Evolutionary conservation across 2,888 invertebrate species (phyloP).

Genomic region (Adelognathus sp.): DNA sequence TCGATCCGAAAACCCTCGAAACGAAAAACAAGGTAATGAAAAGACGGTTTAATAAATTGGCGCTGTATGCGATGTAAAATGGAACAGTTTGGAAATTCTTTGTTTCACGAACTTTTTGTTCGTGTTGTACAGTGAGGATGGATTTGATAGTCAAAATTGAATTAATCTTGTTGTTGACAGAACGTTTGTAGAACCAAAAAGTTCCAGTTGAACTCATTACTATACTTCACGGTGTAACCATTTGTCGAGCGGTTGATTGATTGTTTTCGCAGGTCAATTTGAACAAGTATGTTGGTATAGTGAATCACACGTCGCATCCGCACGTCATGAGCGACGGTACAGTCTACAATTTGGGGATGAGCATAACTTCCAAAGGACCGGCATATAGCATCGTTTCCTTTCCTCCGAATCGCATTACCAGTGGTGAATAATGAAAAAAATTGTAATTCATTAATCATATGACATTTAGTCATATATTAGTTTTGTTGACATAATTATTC

Average conservation of each 20-base stretch:
- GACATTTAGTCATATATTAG: no score
- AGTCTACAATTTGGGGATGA: slow-evolving; percentile 92
- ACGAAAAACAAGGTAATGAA: slow-evolving; percentile 86
- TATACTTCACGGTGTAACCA: background rate
- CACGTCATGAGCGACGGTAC: slow-evolving; percentile 89
- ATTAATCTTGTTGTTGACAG: no score
- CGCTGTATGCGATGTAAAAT: no score
- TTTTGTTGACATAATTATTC: no score
- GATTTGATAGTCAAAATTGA: no score
- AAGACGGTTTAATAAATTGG: no score
- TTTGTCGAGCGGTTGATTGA: background rate
- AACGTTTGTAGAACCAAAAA: no score
- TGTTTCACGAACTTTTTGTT: no score
- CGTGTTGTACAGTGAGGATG: no score
- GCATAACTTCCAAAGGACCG: slow-evolving; percentile 86
- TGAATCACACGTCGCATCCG: slow-evolving; percentile 94
- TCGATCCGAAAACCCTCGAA: slow-evolving; percentile 90
- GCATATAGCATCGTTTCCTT: slow-evolving; percentile 88
- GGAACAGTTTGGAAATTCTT: no score
- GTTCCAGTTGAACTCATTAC: no score
- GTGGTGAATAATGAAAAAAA: slow-evolving; percentile 64
- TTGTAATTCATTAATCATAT: background rate
- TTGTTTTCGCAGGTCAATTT: slow-evolving; percentile 83
- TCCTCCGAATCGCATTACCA: slow-evolving; percentile 80
- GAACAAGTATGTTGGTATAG: slow-evolving; percentile 85